Evolutionary conservation across 2,888 invertebrate species (phyloP).

Genomic region (Oscheius onirici): DNA sequence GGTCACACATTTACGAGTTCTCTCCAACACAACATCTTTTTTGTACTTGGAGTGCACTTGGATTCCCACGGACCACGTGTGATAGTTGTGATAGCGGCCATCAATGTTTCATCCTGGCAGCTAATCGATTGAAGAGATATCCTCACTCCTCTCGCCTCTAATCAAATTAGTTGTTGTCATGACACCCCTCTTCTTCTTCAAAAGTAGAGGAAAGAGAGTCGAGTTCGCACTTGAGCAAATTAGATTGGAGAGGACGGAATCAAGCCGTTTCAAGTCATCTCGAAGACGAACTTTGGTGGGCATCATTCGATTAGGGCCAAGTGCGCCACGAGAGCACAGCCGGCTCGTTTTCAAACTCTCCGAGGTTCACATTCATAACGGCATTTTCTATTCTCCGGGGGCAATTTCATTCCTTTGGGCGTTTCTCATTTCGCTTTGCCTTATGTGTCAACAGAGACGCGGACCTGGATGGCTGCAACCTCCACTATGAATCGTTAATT

Average conservation of each 20-base stretch:
- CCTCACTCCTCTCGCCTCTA: too few species aligned
- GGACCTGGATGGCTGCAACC: not conserved
- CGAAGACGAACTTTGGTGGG: conserved; percentile 19
- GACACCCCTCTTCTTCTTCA: not conserved
- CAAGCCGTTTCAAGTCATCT: conserved; percentile 11
- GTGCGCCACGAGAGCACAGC: not conserved
- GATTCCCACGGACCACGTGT: not conserved
- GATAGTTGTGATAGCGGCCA: too few species aligned
- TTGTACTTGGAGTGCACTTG: not conserved
- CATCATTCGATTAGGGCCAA: conserved; percentile 7
- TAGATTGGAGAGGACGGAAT: conserved; percentile 15
- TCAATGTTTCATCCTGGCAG: too few species aligned
- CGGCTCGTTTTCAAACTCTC: not conserved
- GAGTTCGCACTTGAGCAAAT: conserved; percentile 18
- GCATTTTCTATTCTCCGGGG: conserved; percentile 19
- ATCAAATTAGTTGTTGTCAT: too few species aligned
- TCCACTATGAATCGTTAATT: not conserved
- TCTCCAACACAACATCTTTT: not conserved
- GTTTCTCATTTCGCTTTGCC: conserved; percentile 20
- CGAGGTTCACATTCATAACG: not conserved
- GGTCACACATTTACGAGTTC: not conserved
- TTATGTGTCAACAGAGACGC: conserved; percentile 22
- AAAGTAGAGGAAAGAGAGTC: not conserved
- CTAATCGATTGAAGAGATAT: too few species aligned
- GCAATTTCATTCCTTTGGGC: conserved; percentile 21